Evolutionary conservation across 2,888 invertebrate species (phyloP), one percentile per base, ranked within the genome.

Genomic region (Ctena decussata): DNA sequence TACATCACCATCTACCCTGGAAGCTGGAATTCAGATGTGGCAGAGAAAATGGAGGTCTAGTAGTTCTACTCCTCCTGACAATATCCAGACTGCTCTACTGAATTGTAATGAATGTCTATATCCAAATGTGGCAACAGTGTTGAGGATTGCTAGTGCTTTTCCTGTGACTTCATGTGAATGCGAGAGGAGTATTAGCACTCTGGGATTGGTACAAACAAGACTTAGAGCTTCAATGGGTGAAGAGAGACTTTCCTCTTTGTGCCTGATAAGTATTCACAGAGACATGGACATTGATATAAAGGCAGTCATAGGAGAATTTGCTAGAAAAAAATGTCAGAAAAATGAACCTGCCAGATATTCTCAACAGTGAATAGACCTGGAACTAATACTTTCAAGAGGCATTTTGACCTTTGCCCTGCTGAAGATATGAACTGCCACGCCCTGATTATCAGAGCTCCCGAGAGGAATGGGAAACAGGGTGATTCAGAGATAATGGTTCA

Each of bases 211-310:
- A 24, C 6, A 53, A 21, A 53, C 11, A 8, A 15, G 21, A 6
- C 21, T 53, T 8, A 15, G 53, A 21, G 11, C 53, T n/a, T 12
- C 53, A 5, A 72, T 72, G 72, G 72, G 72, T 8, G 41, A 72
- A 27, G 72, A 72, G 11, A 72, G 72, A 37, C 24, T 72, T 37
- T 41, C 72, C 41, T 15, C 41, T 24, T 24, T 72, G n/a, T 72
- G 72, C 44, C 70, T 70, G 18, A n/a, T 70, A 15, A 21, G 11
- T 35, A 70, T 70, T 35, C 70, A 70, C n/a, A 70, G 70, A 35
- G 70, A 70, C 37, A 37, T 70, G 1, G 11, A 70, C 18, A 35
- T 70, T 12, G 37, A 70, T 5, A 30, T 35, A 35, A 37, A 18
- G 21, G 39, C 27, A 21, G 35, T 70, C n/a, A 35, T 70, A 53